A percentile compares a stretch with the other conserved stretches of the same genome.
Evolutionary conservation across 2,113 vertebrate species (phyloP).

Genomic region (Mixornis gularis): DNA sequence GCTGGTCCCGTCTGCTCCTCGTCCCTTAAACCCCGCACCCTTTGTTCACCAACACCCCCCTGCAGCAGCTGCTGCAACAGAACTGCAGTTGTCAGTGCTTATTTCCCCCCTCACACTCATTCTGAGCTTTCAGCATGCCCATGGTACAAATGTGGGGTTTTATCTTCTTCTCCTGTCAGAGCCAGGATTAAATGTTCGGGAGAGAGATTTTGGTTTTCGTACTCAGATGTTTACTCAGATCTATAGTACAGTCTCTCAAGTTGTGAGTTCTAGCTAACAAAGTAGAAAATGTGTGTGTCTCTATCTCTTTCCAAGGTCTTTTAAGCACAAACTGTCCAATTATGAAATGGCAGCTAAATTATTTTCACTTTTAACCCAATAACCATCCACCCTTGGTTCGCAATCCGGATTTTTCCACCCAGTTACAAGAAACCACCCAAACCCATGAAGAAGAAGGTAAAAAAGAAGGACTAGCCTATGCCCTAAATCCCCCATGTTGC

Average conservation of each 20-base stretch:
- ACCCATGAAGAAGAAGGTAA: background rate
- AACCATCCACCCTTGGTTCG: background rate
- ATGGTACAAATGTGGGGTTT: background rate
- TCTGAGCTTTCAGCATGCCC: background rate
- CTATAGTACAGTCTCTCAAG: background rate
- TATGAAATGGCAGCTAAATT: background rate
- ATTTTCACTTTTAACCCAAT: background rate
- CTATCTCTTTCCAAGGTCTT: background rate
- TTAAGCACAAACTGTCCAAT: background rate
- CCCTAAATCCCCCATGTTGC: background rate
- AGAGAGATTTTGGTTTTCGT: background rate
- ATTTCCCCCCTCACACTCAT: background rate
- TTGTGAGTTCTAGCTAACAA: background rate
- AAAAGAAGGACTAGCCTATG: background rate
- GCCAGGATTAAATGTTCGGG: fast-evolving
- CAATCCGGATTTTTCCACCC: background rate
- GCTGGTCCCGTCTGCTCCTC: background rate
- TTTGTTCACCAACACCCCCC: background rate
- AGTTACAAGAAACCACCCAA: background rate
- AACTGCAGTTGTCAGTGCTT: background rate
- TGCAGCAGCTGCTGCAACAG: background rate
- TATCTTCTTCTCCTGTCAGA: background rate
- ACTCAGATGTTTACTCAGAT: background rate
- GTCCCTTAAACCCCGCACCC: fast-evolving
- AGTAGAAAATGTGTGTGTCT: background rate